Conservation (phyloP, 2,888 invertebrate genomes). For the Caenorhabditis sp. region DNA sequence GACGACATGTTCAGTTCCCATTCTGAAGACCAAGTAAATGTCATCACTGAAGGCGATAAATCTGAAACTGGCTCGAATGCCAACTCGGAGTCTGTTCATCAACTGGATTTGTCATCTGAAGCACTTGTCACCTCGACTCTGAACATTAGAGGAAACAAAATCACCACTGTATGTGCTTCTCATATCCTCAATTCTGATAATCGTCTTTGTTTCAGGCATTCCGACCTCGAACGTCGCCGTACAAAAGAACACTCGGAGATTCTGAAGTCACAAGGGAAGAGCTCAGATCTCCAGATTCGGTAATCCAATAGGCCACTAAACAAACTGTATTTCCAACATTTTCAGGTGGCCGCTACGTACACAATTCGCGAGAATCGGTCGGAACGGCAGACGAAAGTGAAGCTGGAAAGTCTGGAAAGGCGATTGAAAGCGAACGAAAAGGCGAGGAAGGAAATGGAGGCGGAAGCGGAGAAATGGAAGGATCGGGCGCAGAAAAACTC, state of each 20-base stretch:
- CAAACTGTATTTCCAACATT: not conserved
- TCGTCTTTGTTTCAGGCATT: too few relatives aligned
- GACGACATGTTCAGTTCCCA: slow-evolving; percentile 18
- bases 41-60: slow-evolving; percentile 2
- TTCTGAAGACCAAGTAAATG: not conserved
- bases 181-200: too few relatives aligned
- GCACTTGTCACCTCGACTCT: slow-evolving; percentile 40
- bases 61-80: slow-evolving; percentile 18
- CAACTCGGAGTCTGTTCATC: slow-evolving; percentile 36
- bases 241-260: slow-evolving; percentile 12
- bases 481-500: slow-evolving; percentile 33
- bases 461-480: slow-evolving; percentile 62
- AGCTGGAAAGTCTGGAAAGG: slow-evolving; percentile 62
- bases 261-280: slow-evolving; percentile 24
- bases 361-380: slow-evolving; percentile 52
- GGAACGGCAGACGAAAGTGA: slow-evolving; percentile 63
- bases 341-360: slow-evolving; percentile 55
- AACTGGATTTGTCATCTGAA: slow-evolving; percentile 45
- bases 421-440: slow-evolving; percentile 61
- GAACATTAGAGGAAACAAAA: slow-evolving; percentile 47
- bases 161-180: slow-evolving; percentile 5
- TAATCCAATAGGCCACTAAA: slow-evolving; percentile 7
- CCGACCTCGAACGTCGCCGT: slow-evolving; percentile 49
- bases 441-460: slow-evolving; percentile 59
- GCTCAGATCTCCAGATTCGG: slow-evolving; percentile 47